phyloP scores from a whole-genome alignment of 2,113 vertebrate species.

The Coregonus clupeaformis region DNA sequence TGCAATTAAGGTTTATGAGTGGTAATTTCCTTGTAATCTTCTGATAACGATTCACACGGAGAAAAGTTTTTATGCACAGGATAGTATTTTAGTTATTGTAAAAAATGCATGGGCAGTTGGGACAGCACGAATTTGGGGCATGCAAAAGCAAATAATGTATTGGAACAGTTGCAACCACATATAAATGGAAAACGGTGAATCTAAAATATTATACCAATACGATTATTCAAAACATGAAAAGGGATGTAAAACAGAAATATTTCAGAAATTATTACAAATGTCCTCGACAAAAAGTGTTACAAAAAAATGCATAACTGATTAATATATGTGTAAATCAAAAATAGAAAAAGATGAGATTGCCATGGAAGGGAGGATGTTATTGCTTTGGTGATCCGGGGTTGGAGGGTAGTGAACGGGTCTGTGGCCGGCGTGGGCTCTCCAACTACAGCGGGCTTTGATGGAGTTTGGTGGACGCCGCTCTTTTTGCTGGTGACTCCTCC shows the following conservation, averaged over 20 bases:
- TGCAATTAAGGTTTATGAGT: slow-evolving; percentile 70
- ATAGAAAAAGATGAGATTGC: slow-evolving; percentile 24
- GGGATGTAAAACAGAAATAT: neutral
- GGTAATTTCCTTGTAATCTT: slow-evolving; percentile 58
- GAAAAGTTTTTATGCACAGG: slow-evolving; percentile 60
- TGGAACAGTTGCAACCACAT: neutral
- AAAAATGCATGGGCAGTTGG: neutral
- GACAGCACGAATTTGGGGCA: slow-evolving; percentile 1
- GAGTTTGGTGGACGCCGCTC: too few relatives aligned
- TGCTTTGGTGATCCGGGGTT: slow-evolving; percentile 76
- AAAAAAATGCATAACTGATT: neutral
- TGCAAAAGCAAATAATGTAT: slow-evolving; percentile 4
- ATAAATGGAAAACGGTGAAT: neutral
- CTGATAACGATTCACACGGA: slow-evolving; percentile 61
- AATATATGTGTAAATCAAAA: neutral
- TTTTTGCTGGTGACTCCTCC: too few relatives aligned
- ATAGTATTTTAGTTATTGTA: slow-evolving; percentile 11
- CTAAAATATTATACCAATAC: neutral
- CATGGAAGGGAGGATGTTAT: too few relatives aligned
- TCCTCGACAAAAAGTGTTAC: neutral
- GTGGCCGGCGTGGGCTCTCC: slow-evolving; percentile 81
- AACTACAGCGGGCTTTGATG: slow-evolving; percentile 84
- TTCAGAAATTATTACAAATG: neutral
- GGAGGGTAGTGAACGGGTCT: slow-evolving; percentile 78
- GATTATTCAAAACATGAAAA: neutral